phyloP scores from a whole-genome alignment of 2,113 vertebrate species.

The Mustelus asterias region DNA sequence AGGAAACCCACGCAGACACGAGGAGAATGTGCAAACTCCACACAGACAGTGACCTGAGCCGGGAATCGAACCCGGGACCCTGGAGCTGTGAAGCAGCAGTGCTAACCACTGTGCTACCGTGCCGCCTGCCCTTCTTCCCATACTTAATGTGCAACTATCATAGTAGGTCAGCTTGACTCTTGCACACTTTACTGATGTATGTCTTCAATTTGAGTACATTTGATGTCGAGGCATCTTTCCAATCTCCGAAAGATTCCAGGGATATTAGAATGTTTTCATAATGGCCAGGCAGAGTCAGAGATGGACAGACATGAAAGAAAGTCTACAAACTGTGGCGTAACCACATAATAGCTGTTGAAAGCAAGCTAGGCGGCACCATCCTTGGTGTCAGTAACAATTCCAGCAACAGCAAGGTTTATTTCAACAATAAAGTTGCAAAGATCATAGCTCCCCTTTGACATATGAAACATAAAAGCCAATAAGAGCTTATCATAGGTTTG shows the following conservation, averaged over 20 bases:
- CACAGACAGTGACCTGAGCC: too few species aligned
- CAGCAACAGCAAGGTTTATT: neutral
- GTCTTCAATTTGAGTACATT: neutral
- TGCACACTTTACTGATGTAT: neutral
- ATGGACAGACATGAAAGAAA: neutral
- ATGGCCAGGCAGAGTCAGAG: neutral
- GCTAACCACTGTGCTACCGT: too few species aligned
- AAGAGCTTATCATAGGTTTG: neutral
- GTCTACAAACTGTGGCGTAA: neutral
- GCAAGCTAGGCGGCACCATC: neutral
- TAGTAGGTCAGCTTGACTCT: neutral
- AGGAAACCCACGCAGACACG: too few species aligned
- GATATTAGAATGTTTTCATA: neutral
- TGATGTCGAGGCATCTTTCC: neutral
- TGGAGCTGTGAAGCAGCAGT: too few species aligned
- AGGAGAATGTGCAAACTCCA: too few species aligned
- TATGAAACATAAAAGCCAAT: slow-evolving; percentile 23
- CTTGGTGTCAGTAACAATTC: neutral
- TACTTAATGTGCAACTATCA: neutral
- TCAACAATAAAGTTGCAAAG: neutral
- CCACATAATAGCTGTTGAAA: neutral
- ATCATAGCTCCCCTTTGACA: slow-evolving; percentile 5
- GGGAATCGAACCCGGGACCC: too few species aligned
- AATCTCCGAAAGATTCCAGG: neutral
- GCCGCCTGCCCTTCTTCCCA: neutral